Percentiles rank a stretch among this genome's conserved stretches.
Evolutionary conservation across 2,113 vertebrate genomes (phyloP).

Genomic region (Sebastes schlegelii): DNA sequence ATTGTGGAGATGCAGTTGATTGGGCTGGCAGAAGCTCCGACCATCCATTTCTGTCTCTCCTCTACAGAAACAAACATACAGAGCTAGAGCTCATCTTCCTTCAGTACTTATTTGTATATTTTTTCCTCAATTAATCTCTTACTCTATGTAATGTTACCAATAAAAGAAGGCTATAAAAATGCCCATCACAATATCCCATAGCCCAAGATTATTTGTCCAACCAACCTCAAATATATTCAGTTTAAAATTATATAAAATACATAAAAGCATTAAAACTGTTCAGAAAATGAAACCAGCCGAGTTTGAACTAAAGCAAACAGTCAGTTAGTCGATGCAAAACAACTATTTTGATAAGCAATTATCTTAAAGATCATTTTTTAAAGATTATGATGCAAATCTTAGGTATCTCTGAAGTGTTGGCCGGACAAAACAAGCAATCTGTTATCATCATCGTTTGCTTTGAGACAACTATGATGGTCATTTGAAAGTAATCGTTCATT

Average conservation of each 20-base stretch:
- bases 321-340: background rate
- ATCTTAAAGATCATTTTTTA: background rate
- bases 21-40: background rate
- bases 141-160: background rate
- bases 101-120: background rate
- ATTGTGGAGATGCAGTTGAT: slow-evolving; percentile 11
- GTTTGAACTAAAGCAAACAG: background rate
- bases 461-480: background rate
- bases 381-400: background rate
- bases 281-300: background rate
- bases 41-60: background rate
- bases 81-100: background rate
- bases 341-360: background rate
- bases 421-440: no score
- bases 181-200: background rate
- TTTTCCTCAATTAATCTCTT: background rate
- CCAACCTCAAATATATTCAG: background rate
- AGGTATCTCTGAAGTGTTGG: no score
- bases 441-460: no score
- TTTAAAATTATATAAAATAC: no score
- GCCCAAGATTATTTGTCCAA: background rate
- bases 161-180: background rate
- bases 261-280: background rate
- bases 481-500: background rate
- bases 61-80: background rate